A percentile compares a stretch with the other conserved stretches of the same genome.
phyloP scores from a whole-genome alignment of 2,888 invertebrate genomes.

The Kuschelorhynchus macadamiae region DNA sequence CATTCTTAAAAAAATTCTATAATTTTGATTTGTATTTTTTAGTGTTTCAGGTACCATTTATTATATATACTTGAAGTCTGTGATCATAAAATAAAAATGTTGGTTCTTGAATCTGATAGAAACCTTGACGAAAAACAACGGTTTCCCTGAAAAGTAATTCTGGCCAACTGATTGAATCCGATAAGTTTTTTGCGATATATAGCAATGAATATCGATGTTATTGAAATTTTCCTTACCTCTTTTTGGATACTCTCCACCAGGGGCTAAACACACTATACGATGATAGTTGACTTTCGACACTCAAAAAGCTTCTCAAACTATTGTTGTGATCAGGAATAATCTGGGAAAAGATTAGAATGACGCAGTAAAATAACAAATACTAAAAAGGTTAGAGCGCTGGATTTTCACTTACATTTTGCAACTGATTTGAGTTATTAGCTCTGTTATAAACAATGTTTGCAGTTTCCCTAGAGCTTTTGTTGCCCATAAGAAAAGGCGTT shows the following conservation, averaged over 20 bases:
- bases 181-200: too few species aligned
- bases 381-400: constrained; percentile 54
- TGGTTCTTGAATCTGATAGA: too few species aligned
- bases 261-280: constrained; percentile 75
- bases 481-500: constrained; percentile 65
- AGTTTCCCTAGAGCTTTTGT: constrained; percentile 62
- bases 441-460: constrained; percentile 59
- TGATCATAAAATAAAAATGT: too few species aligned
- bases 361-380: constrained; percentile 63
- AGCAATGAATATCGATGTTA: too few species aligned
- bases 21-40: too few species aligned
- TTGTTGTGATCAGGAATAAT: constrained; percentile 70
- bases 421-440: constrained; percentile 58
- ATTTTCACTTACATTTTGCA: constrained; percentile 61
- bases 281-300: constrained; percentile 74
- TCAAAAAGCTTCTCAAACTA: constrained; percentile 74
- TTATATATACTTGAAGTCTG: too few species aligned
- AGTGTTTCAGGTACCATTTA: too few species aligned
- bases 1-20: too few species aligned
- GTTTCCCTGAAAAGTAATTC: too few species aligned
- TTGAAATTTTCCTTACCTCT: constrained; percentile 71
- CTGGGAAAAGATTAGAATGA: constrained; percentile 57
- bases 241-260: constrained; percentile 77
- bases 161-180: too few species aligned
- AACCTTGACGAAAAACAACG: too few species aligned